Conservation (phyloP, 2,113 vertebrate genomes). For the Azemiops feae region DNA sequence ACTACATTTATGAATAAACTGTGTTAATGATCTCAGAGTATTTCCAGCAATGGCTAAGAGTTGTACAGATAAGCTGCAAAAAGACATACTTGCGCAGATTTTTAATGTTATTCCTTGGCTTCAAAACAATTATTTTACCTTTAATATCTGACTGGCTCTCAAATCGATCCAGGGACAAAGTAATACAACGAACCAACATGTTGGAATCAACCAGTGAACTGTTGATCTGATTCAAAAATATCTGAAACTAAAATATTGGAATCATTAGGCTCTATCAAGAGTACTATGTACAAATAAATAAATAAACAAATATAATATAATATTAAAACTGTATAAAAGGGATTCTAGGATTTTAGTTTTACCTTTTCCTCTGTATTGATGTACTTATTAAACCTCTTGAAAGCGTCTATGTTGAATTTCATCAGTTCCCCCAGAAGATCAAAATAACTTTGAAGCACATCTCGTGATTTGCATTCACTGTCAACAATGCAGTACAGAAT, state of each 20-base stretch:
- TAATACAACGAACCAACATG: constrained; percentile 97
- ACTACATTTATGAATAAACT: neutral
- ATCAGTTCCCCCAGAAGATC: constrained; percentile 97
- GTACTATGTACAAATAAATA: neutral
- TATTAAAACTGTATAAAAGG: neutral
- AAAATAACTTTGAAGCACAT: constrained; percentile 98
- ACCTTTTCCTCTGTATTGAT: constrained; percentile 98
- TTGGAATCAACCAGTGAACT: constrained; percentile 97
- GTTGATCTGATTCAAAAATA: constrained; percentile 96
- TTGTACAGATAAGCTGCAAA: neutral
- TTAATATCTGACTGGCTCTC: constrained; percentile 85
- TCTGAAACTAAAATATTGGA: constrained; percentile 82
- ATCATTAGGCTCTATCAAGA: neutral
- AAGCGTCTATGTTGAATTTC: constrained; percentile 99
- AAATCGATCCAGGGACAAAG: constrained; percentile 92
- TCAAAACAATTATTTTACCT: constrained; percentile 50
- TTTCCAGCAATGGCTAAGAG: neutral
- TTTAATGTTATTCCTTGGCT: neutral
- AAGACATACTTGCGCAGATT: accelerated
- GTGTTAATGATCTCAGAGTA: neutral
- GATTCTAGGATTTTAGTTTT: constrained; percentile 38
- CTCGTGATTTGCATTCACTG: constrained; percentile 94
- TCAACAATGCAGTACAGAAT: constrained; percentile 99
- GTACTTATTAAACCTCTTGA: constrained; percentile 98
- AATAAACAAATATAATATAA: neutral